A percentile compares a stretch with the other conserved stretches of the same genome.
Conservation (phyloP, 2,113 vertebrate species). For the Parus major region DNA sequence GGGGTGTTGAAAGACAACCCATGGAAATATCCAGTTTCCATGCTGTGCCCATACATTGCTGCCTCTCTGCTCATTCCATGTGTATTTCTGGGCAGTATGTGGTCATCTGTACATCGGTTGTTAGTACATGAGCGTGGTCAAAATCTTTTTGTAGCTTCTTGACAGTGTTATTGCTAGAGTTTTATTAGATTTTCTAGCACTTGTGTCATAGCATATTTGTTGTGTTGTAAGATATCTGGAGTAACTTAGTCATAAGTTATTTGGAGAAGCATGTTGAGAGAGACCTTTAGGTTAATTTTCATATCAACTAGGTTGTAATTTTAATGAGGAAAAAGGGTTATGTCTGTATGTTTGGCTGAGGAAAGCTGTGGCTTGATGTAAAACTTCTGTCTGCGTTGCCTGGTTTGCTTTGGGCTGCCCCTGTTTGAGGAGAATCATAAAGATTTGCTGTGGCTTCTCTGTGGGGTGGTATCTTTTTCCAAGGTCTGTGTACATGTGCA, state of each 20-base stretch:
- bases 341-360: background rate
- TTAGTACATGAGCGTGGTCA: rapidly evolving
- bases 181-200: background rate
- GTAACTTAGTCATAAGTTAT: background rate
- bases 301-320: background rate
- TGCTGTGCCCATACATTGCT: background rate
- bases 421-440: background rate
- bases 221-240: background rate
- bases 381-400: background rate
- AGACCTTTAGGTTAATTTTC: background rate
- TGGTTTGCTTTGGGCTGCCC: background rate
- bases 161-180: background rate
- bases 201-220: background rate
- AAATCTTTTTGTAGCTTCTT: background rate
- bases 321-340: background rate
- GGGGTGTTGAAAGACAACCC: background rate
- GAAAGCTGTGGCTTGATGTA: background rate
- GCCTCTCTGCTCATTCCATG: background rate
- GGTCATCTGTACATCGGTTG: background rate
- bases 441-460: background rate
- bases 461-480: background rate
- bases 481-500: background rate
- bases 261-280: background rate
- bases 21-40: background rate
- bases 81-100: background rate